Conservation (phyloP, 1,140 invertebrate species). For the Polyergus mexicanus region DNA sequence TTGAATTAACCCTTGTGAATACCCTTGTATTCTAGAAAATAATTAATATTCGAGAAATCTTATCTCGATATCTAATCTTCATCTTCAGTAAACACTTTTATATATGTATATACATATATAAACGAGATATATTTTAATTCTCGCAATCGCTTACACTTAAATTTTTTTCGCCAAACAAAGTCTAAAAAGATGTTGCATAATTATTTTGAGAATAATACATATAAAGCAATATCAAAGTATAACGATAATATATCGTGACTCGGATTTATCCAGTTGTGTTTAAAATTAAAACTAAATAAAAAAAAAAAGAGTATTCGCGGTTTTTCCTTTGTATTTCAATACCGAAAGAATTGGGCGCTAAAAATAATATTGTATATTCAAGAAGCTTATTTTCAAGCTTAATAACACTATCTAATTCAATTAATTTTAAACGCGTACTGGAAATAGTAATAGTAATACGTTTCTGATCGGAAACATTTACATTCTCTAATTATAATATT, state of each 20-base stretch:
- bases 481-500: conserved; percentile 7
- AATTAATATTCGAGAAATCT: not conserved
- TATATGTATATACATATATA: not conserved
- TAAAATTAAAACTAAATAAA: not conserved
- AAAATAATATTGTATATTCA: too few relatives aligned
- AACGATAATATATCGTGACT: not conserved
- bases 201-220: not conserved
- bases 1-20: too few relatives aligned
- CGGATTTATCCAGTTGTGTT: not conserved
- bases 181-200: not conserved
- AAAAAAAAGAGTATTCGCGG: not conserved
- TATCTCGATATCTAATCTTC: not conserved
- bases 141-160: too few relatives aligned
- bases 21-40: not conserved
- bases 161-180: not conserved
- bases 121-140: not conserved
- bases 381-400: too few relatives aligned
- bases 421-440: not conserved
- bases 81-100: not conserved
- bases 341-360: not conserved
- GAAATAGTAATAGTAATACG: not conserved
- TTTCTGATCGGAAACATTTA: not conserved
- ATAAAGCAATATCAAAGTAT: not conserved
- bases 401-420: too few relatives aligned
- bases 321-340: not conserved